Evolutionary conservation across 2,113 vertebrate genomes (phyloP).

Genomic region (Limnothrissa miodon): DNA sequence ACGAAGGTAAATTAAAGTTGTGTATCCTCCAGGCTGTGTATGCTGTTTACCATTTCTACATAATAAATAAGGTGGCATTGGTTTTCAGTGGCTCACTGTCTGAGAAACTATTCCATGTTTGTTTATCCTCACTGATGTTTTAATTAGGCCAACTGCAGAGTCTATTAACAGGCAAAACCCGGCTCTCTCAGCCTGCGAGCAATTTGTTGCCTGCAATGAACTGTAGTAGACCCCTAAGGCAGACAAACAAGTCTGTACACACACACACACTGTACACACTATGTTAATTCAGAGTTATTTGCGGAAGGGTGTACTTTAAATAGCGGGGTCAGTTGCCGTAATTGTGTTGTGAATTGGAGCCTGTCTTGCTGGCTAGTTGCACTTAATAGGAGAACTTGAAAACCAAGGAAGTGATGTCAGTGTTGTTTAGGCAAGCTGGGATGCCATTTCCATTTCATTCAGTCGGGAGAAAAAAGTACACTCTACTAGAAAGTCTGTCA

Average conservation of each 20-base stretch:
- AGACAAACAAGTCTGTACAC: neutral
- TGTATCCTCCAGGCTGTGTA: neutral
- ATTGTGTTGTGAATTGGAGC: neutral
- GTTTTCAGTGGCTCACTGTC: neutral
- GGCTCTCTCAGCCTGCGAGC: neutral
- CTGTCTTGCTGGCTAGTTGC: neutral
- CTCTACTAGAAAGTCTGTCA: neutral
- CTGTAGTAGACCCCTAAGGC: neutral
- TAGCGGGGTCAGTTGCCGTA: neutral
- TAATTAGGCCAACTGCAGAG: slow-evolving; percentile 16
- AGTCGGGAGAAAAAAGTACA: neutral
- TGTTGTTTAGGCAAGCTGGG: neutral
- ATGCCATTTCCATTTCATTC: neutral
- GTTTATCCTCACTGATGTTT: neutral
- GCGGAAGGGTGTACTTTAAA: neutral
- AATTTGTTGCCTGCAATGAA: slow-evolving; percentile 3
- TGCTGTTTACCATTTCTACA: slow-evolving; percentile 3
- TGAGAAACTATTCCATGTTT: slow-evolving; percentile 2
- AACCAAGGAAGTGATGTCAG: slow-evolving; percentile 8
- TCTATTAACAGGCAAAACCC: neutral
- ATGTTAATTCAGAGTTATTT: neutral
- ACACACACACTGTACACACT: neutral
- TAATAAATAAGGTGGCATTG: neutral
- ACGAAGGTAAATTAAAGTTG: neutral
- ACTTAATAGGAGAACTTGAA: neutral